Evolutionary conservation across 2,797 vertebrate species (phyloP), one percentile per base, ranked within the genome.

Genomic region (Brachyalestes nurse): DNA sequence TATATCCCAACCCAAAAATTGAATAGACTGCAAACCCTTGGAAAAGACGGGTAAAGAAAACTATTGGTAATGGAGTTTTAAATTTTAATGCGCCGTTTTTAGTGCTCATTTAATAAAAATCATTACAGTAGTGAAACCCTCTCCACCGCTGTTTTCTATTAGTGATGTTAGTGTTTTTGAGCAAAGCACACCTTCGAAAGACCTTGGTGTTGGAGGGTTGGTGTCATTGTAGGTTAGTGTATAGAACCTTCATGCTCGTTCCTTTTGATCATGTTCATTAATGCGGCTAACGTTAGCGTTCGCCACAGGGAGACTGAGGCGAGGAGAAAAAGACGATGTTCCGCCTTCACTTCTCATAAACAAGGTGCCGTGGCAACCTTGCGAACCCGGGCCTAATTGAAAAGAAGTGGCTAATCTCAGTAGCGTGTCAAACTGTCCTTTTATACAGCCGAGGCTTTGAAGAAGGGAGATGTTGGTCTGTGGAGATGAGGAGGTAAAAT

Each of bases 401-500:
- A 87, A 85, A 87, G 82, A 87, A 87, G 82, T 80, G 79, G 83
- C 82, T 87, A 87, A 87, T 87, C 83, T 87, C 72, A 58, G 47
- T 80, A 87, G 86, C 85, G 81, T 87, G 80, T 86, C 86, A 83
- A 83, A 87, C 86, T 78, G 81, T 84, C 84, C 81, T 84, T 87
- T 86, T 79, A 78, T 72, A 64, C 38, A 64, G 74, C 77, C 60
- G 73, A 74, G 66, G 69, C 85, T 84, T 88, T 86, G 86, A 87
- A 90, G 88, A 86, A 86, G 82, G 84, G 85, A 71, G 80, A 57
- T 72, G 60, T 66, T 40, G 70, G 60, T 76, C 72, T 77, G 64
- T 69, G 65, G 67, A 73, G 81, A 78, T 75, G 87, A 87, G 61
- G 81, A 86, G 81, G 82, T 83, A 82, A 86, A 84, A 83, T 83